Conservation (phyloP, 2,888 invertebrate species). For the Habrosyne pyritoides region DNA sequence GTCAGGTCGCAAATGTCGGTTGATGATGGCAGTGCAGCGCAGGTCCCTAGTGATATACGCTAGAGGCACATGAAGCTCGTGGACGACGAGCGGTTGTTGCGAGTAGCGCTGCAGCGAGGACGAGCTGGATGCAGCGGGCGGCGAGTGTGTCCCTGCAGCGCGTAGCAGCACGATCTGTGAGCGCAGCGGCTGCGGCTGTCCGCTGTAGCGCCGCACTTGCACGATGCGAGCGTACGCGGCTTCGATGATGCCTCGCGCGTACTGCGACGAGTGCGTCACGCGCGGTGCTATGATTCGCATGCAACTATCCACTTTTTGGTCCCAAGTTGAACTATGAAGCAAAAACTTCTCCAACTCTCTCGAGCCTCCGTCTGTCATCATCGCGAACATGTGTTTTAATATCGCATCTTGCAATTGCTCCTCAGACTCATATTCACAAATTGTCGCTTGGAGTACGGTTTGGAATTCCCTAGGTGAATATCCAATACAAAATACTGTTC, state of each 20-base stretch:
- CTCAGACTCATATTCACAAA: constrained; percentile 35
- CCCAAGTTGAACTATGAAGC: not conserved
- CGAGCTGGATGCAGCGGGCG: not conserved
- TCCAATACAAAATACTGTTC: constrained; percentile 61
- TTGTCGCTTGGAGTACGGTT: constrained; percentile 35
- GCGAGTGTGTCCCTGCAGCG: constrained; percentile 12
- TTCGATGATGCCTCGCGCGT: constrained; percentile 16
- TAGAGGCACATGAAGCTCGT: constrained; percentile 35
- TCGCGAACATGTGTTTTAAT: constrained; percentile 47
- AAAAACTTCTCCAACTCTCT: not conserved
- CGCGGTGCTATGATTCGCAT: not conserved
- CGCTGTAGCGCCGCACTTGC: constrained; percentile 27
- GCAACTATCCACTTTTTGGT: constrained; percentile 1
- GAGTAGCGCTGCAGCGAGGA: constrained; percentile 37
- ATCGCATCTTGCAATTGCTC: constrained; percentile 50
- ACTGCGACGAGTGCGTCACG: constrained; percentile 2
- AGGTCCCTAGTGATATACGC: constrained; percentile 35
- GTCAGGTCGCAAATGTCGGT: constrained; percentile 34
- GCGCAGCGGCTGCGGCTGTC: constrained; percentile 27
- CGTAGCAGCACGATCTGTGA: constrained; percentile 46
- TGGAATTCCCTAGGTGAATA: constrained; percentile 47
- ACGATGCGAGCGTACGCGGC: constrained; percentile 25
- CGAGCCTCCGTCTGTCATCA: constrained; percentile 35
- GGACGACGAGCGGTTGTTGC: constrained; percentile 30
- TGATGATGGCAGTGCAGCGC: constrained; percentile 42